A percentile compares a stretch with the other conserved stretches of the same genome.
Evolutionary conservation across 2,888 invertebrate genomes (phyloP).

Genomic region (Caenorhabditis sp.): DNA sequence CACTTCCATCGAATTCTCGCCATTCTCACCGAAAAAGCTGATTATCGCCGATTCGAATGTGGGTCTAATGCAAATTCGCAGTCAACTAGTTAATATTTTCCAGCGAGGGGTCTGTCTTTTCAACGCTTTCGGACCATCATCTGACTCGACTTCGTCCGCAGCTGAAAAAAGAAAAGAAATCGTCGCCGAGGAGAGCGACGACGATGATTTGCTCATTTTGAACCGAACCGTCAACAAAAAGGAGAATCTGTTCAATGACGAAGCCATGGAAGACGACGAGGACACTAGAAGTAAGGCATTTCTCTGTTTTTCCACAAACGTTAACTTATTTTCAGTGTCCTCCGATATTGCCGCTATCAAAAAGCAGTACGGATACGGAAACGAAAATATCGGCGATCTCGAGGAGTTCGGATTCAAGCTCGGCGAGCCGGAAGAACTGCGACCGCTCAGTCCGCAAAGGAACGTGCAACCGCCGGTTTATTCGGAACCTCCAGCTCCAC

Average conservation of each 20-base stretch:
- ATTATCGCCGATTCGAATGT: constrained; percentile 63
- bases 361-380: constrained; percentile 52
- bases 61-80: constrained; percentile 1
- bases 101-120: constrained; percentile 40
- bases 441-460: not conserved
- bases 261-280: constrained; percentile 44
- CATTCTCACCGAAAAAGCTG: constrained; percentile 49
- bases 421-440: constrained; percentile 14
- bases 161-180: not conserved
- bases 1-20: constrained; percentile 58
- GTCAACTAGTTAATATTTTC: not conserved
- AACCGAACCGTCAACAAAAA: constrained; percentile 26
- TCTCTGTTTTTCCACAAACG: too few relatives aligned
- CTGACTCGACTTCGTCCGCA: not conserved
- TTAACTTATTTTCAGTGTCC: constrained; percentile 57
- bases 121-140: constrained; percentile 3
- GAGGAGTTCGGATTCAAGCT: constrained; percentile 60
- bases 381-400: constrained; percentile 31
- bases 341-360: constrained; percentile 67
- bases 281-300: constrained; percentile 32
- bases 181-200: constrained; percentile 21
- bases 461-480: not conserved
- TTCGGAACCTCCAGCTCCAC: constrained; percentile 18
- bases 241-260: constrained; percentile 20
- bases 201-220: constrained; percentile 42